Percentiles rank a stretch among this genome's conserved stretches.
These are phyloP conservation scores for Hyla sarda DNA, from an alignment of 2,113 vertebrate genomes.

Conservation along the genomic window DNA sequence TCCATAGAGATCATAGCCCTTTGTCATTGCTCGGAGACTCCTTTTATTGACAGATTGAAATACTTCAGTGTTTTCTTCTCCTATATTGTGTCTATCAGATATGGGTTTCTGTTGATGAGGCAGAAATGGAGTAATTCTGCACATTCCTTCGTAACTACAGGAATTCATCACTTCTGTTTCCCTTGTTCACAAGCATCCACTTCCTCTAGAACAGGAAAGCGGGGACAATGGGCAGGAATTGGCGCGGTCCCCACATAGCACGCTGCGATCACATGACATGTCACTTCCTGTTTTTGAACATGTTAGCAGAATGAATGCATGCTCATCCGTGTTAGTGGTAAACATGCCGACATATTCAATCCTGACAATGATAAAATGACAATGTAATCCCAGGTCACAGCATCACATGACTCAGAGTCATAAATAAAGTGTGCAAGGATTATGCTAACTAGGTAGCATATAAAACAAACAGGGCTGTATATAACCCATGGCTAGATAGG, in stretches of 20 bases:
- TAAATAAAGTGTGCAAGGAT: too few relatives aligned
- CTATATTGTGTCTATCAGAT: not conserved
- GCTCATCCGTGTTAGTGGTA: not conserved
- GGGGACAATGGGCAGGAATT: conserved; percentile 55
- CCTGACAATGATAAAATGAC: too few relatives aligned
- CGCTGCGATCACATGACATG: conserved; percentile 43
- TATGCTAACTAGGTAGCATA: too few relatives aligned
- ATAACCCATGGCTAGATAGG: too few relatives aligned
- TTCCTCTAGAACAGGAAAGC: conserved; percentile 53
- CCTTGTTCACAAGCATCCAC: conserved; percentile 12
- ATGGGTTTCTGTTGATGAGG: not conserved
- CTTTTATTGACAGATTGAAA: too few relatives aligned
- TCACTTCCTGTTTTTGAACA: conserved; percentile 48
- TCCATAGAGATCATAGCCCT: too few relatives aligned
- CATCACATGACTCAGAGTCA: too few relatives aligned
- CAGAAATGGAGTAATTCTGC: not conserved
- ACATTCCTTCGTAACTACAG: conserved; percentile 10
- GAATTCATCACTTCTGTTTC: conserved; percentile 46
- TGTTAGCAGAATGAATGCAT: not conserved
- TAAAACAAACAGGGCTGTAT: too few relatives aligned
- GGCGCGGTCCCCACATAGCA: not conserved
- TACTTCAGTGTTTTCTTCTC: too few relatives aligned
- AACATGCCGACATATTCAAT: not conserved
- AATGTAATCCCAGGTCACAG: too few relatives aligned
- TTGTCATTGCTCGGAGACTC: too few relatives aligned